A percentile compares a stretch with the other conserved stretches of the same genome.
phyloP scores from a whole-genome alignment of 2,797 vertebrate genomes.

The Pipistrellus kuhlii region DNA sequence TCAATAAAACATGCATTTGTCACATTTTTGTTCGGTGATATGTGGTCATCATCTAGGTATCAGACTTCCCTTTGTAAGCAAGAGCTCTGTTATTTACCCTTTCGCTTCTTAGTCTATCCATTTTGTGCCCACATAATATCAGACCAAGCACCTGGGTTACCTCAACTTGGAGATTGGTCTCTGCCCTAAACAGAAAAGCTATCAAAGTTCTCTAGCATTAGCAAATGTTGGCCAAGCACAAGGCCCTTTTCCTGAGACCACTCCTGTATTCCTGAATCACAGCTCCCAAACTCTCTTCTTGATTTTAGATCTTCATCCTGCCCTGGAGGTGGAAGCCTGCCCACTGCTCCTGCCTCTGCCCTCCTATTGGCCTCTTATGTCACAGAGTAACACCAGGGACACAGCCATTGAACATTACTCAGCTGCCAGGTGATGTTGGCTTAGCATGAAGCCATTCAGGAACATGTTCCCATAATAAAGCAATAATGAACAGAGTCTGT shows the following conservation, averaged over 20 bases:
- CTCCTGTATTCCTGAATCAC: not conserved
- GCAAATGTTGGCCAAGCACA: not conserved
- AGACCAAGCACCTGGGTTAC: not conserved
- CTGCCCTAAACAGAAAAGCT: not conserved
- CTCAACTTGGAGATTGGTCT: not conserved
- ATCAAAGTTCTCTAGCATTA: not conserved
- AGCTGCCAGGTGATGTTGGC: not conserved
- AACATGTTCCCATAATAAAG: not conserved
- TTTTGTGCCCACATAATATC: constrained; percentile 4
- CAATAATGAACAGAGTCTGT: not conserved
- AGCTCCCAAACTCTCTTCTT: not conserved
- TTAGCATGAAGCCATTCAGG: not conserved
- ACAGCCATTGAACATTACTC: not conserved
- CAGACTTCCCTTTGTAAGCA: not conserved
- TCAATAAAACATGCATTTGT: constrained; percentile 36
- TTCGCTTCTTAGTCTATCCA: constrained; percentile 9
- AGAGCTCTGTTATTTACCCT: not conserved
- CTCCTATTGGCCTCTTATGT: not conserved
- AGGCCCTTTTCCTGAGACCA: not conserved
- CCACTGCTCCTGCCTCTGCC: not conserved
- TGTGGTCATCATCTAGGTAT: not conserved
- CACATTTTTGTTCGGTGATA: not conserved
- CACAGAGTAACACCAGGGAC: not conserved
- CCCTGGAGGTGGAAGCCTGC: not conserved
- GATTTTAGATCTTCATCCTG: not conserved